These are phyloP conservation scores for Semnopithecus entellus DNA, from an alignment of 2,113 vertebrate genomes.

Conservation along the genomic window DNA sequence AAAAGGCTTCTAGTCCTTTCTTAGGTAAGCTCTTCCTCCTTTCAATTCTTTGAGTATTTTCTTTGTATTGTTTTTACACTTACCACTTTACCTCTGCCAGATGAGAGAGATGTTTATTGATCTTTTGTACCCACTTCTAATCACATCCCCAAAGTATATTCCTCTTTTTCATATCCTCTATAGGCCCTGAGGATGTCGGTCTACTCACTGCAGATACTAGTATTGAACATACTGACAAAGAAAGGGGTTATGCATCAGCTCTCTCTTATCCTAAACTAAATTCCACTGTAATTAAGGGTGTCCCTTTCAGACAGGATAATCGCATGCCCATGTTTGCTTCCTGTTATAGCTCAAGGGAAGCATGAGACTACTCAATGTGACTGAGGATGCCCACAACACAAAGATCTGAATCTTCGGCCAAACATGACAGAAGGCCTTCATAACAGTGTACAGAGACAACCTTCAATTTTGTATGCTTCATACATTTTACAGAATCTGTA, in stretches of 20 bases:
- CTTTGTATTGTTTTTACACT: background rate
- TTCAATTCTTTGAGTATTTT: background rate
- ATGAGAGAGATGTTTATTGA: background rate
- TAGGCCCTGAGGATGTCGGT: background rate
- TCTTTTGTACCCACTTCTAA: background rate
- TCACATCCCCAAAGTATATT: background rate
- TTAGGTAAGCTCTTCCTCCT: background rate
- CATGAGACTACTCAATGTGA: background rate
- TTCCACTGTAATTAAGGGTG: background rate
- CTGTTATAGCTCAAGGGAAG: background rate
- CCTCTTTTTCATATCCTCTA: background rate
- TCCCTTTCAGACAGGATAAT: background rate
- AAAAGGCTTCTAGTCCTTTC: background rate
- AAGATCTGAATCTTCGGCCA: background rate
- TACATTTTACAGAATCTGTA: background rate
- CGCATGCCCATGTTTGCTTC: background rate
- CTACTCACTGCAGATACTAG: background rate
- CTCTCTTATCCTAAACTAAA: background rate
- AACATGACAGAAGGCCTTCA: background rate
- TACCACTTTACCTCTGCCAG: background rate
- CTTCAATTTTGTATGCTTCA: background rate
- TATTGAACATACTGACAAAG: background rate
- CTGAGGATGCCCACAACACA: background rate
- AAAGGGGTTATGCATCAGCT: background rate
- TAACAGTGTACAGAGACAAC: background rate